Evolutionary conservation across 2,797 vertebrate species (phyloP).

Genomic region (Anguilla obscura): DNA sequence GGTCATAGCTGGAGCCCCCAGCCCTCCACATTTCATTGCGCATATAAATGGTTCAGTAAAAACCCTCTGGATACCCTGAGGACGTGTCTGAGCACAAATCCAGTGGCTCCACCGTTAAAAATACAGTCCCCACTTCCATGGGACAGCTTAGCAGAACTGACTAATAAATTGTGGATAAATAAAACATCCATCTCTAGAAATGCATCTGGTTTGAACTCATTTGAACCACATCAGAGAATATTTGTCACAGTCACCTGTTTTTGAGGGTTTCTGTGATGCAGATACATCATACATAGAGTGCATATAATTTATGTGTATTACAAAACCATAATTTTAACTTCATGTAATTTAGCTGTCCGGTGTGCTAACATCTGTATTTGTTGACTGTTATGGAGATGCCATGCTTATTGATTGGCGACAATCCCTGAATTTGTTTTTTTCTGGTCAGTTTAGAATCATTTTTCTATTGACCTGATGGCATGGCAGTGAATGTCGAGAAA

Average conservation of each 20-base stretch:
- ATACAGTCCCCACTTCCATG: not conserved
- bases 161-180: constrained; percentile 66
- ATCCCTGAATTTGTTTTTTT: not conserved
- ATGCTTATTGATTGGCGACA: not conserved
- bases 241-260: constrained; percentile 39
- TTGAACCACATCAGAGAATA: constrained; percentile 48
- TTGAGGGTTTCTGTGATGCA: constrained; percentile 12
- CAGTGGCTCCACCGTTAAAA: constrained; percentile 44
- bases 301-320: not conserved
- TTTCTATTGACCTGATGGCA: not conserved
- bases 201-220: constrained; percentile 56
- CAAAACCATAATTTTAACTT: not conserved
- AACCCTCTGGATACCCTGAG: constrained; percentile 50
- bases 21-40: constrained; percentile 50
- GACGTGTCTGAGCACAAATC: constrained; percentile 50
- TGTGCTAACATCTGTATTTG: not conserved
- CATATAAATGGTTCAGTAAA: constrained; percentile 48
- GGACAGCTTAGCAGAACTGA: constrained; percentile 43
- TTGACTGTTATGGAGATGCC: not conserved
- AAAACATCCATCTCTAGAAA: constrained; percentile 56
- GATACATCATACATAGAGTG: not conserved
- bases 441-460: not conserved
- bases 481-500: not conserved
- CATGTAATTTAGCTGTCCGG: not conserved
- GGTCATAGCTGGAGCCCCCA: constrained; percentile 7